phyloP scores from a whole-genome alignment of 2,888 invertebrate genomes.

The Punctoribates punctum region DNA sequence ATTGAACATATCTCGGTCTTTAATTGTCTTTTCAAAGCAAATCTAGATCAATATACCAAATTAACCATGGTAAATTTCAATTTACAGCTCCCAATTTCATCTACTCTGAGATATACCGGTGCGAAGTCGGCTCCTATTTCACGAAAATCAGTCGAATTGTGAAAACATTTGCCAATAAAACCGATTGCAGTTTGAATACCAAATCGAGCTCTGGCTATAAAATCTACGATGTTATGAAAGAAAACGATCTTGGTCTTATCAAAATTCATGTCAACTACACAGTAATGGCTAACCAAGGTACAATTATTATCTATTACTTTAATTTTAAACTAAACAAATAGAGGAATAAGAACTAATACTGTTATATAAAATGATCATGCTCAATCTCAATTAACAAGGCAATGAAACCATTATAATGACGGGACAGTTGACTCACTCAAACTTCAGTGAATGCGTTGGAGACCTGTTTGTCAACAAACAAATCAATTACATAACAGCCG shows the following conservation, averaged over 20 bases:
- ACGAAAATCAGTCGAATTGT: neutral
- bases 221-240: neutral
- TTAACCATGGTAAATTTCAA: too few relatives aligned
- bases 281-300: neutral
- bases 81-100: neutral
- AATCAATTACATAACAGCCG: neutral
- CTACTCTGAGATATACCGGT: conserved; percentile 15
- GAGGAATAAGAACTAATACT: too few relatives aligned
- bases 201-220: neutral
- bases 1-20: too few relatives aligned
- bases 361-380: too few relatives aligned
- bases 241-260: neutral
- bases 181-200: neutral
- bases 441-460: neutral
- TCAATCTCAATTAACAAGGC: too few relatives aligned
- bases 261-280: neutral
- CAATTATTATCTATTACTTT: too few relatives aligned
- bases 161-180: neutral
- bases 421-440: neutral
- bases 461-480: conserved; percentile 7
- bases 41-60: too few relatives aligned
- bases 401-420: neutral
- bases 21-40: neutral
- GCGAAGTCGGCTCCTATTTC: conserved; percentile 17
- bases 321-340: too few relatives aligned